A percentile compares a stretch with the other conserved stretches of the same genome.
phyloP scores from a whole-genome alignment of 2,113 vertebrate genomes.

The Entosphenus tridentatus region DNA sequence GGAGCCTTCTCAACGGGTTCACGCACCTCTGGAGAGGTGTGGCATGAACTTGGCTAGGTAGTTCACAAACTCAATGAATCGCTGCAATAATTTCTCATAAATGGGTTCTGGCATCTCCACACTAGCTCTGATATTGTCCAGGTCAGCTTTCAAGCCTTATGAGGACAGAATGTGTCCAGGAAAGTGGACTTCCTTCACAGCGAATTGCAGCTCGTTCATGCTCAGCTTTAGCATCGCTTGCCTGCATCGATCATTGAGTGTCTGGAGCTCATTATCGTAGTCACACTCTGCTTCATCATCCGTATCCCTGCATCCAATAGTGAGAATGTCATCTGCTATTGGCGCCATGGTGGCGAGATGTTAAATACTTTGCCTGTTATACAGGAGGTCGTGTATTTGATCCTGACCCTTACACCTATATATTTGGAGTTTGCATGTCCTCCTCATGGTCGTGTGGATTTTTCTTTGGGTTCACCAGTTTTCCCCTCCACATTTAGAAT shows the following conservation, averaged over 20 bases:
- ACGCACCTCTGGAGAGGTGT: neutral
- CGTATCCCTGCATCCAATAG: too few relatives aligned
- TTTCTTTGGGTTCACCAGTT: too few relatives aligned
- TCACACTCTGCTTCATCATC: too few relatives aligned
- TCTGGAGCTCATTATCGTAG: too few relatives aligned
- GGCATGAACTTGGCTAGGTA: slow-evolving; percentile 1
- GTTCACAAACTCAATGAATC: neutral
- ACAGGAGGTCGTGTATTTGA: too few relatives aligned
- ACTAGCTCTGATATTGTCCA: neutral
- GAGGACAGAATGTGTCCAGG: neutral
- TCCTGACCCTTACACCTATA: too few relatives aligned
- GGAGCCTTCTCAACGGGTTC: neutral
- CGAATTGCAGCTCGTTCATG: neutral
- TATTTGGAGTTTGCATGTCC: too few relatives aligned
- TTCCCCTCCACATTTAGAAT: too few relatives aligned
- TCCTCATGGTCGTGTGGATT: too few relatives aligned
- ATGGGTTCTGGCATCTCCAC: slow-evolving; percentile 2
- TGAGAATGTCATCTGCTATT: too few relatives aligned
- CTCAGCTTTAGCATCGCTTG: neutral
- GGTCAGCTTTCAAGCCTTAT: neutral
- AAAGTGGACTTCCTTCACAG: neutral
- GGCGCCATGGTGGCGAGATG: too few relatives aligned
- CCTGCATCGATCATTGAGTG: neutral
- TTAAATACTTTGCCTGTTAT: too few relatives aligned
- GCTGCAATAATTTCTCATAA: neutral